Conservation (phyloP, 30 jellyfish, hydroid and myxozoan genomes). For the Hydractinia echinata region DNA sequence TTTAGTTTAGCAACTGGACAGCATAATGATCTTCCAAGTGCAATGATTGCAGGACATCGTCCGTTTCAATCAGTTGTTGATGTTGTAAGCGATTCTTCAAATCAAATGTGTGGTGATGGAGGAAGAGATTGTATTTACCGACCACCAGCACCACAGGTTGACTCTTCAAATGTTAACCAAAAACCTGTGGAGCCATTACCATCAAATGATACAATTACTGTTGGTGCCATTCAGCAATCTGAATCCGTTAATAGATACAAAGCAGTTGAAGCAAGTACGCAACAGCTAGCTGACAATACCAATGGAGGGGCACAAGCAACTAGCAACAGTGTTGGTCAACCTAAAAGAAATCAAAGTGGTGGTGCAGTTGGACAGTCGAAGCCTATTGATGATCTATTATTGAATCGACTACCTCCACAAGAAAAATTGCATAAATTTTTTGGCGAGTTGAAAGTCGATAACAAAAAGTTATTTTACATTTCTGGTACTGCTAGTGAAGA, state of each 20-base stretch:
- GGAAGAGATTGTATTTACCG: constrained; percentile 76
- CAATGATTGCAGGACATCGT: constrained; percentile 73
- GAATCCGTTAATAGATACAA: not conserved
- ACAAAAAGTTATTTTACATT: constrained; percentile 53
- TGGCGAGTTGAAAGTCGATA: constrained; percentile 71
- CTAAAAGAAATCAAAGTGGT: constrained; percentile 19
- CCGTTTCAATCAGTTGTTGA: constrained; percentile 84
- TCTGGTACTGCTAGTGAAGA: constrained; percentile 85
- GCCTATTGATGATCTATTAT: constrained; percentile 57
- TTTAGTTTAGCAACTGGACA: constrained; percentile 58
- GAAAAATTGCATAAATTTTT: constrained; percentile 76
- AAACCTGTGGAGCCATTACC: not conserved
- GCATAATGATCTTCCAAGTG: constrained; percentile 68
- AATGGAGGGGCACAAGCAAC: constrained; percentile 88
- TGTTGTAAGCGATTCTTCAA: constrained; percentile 65
- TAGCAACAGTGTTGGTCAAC: constrained; percentile 74
- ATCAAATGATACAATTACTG: constrained; percentile 5
- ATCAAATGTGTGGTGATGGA: constrained; percentile 44
- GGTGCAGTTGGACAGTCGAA: constrained; percentile 32
- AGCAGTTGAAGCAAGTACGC: not conserved
- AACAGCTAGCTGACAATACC: not conserved
- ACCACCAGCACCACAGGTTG: constrained; percentile 15
- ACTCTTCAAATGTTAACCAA: not conserved
- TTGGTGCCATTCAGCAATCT: not conserved
- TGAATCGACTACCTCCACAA: constrained; percentile 53